Evolutionary conservation across 1,140 invertebrate genomes (phyloP), one percentile per base, ranked within the genome.

Genomic region (Zaprionus taronus): DNA sequence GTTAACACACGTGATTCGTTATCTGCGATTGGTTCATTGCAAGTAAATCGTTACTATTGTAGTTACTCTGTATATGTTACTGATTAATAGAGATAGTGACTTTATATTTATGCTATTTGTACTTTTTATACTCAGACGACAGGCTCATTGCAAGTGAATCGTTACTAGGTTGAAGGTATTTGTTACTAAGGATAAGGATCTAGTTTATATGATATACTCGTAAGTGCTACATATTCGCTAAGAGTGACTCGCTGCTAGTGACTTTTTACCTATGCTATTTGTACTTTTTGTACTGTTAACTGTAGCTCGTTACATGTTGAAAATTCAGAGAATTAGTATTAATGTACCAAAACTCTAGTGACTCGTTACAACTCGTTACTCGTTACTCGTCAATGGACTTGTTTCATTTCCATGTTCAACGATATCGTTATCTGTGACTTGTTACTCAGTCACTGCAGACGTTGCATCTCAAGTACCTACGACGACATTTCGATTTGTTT

Each of bases 401-500:
- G 7, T 6, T n/a, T 7, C n/a, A 53, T 53, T 53, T 53, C 12
- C 2, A 9, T 14, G 49, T 24, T 22, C 2, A 11, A 22, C 5
- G 15, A n/a, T 17, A 9, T 7, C n/a, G 41, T 47, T 9, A 51
- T 5, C 53, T 24, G 26, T 36, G 31, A 58, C 28, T 34, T 17
- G 56, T 58, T 58, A 38, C 26, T 20, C 14, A 20, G 17, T 58
- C 22, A 58, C n/a, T 9, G 17, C n/a, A 20, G 2, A 58, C 15
- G 31, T 58, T 34, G 51, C 67, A 75, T 51, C 44, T 60, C 67
- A 36, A 34, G 36, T 26, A 61, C 34, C 20, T 61, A 17, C 41
- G 22, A 56, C 26, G 47, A 67, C 70, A 51, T 47, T 89, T 81
- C 70, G 84, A 90, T 90, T 90, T 90, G 84, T 89, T 89, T 89